phyloP scores from a whole-genome alignment of 2,888 invertebrate species.

The Conops quadrifasciatus region DNA sequence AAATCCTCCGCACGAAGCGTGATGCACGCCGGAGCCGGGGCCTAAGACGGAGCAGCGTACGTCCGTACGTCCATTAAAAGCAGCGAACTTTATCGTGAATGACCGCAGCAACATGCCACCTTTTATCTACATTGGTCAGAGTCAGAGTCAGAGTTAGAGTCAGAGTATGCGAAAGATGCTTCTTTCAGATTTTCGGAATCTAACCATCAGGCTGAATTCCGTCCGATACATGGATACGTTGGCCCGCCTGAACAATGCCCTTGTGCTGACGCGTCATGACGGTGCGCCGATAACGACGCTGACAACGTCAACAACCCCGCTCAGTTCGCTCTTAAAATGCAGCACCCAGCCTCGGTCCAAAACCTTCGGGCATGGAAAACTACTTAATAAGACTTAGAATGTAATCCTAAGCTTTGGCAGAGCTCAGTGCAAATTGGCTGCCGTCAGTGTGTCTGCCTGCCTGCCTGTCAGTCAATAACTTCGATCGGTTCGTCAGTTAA shows the following conservation, averaged over 20 bases:
- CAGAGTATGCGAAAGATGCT: constrained; percentile 21
- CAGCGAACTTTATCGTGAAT: constrained; percentile 27
- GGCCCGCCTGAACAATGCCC: neutral
- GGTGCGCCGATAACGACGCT: neutral
- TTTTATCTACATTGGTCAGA: constrained; percentile 18
- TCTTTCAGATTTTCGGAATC: constrained; percentile 23
- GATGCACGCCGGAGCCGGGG: neutral
- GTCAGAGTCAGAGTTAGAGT: too few relatives aligned
- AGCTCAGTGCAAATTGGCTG: constrained; percentile 19
- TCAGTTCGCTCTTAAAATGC: too few relatives aligned
- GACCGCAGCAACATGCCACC: constrained; percentile 16
- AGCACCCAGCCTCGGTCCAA: neutral
- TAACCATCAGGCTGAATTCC: constrained; percentile 15
- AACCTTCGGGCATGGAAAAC: constrained; percentile 26
- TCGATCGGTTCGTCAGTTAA: constrained; percentile 24
- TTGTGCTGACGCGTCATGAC: neutral
- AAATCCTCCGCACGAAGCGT: neutral
- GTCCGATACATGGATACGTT: neutral
- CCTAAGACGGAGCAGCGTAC: neutral
- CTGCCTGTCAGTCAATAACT: constrained; percentile 24
- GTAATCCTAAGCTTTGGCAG: constrained; percentile 14
- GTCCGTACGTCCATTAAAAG: constrained; percentile 12
- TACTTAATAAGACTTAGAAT: constrained; percentile 31
- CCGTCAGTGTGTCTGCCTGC: constrained; percentile 19
- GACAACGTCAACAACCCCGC: too few relatives aligned